Evolutionary conservation across 2,113 vertebrate species (phyloP).

Genomic region (Salvelinus fontinalis): DNA sequence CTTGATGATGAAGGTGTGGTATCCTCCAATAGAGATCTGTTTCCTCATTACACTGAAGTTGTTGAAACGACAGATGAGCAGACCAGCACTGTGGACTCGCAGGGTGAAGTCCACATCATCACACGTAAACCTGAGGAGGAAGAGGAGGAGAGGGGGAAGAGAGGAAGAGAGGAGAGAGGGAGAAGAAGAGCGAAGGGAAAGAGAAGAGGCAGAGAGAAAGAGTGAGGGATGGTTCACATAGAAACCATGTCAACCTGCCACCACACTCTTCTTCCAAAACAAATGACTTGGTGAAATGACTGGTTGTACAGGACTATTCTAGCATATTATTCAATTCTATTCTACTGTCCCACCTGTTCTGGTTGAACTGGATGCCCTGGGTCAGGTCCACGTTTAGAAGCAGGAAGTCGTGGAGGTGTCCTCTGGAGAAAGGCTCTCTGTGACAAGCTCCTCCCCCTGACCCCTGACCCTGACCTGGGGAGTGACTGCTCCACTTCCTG

Average conservation of each 20-base stretch:
- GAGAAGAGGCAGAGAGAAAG: too few relatives aligned
- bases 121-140: slow-evolving; percentile 78
- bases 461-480: slow-evolving; percentile 59
- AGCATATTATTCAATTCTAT: too few relatives aligned
- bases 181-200: too few relatives aligned
- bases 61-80: slow-evolving; percentile 91
- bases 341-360: slow-evolving; percentile 68
- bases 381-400: slow-evolving; percentile 93
- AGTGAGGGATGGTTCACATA: too few relatives aligned
- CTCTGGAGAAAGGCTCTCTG: slow-evolving; percentile 87
- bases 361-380: slow-evolving; percentile 92
- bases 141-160: too few relatives aligned
- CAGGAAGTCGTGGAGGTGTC: slow-evolving; percentile 92
- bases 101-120: slow-evolving; percentile 95
- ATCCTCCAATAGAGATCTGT: slow-evolving; percentile 93
- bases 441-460: slow-evolving; percentile 30
- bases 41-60: slow-evolving; percentile 97
- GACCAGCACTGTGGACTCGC: slow-evolving; percentile 87
- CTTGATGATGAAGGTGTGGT: slow-evolving; percentile 89
- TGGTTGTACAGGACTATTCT: too few relatives aligned
- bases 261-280: too few relatives aligned
- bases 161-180: too few relatives aligned
- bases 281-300: too few relatives aligned
- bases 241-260: too few relatives aligned
- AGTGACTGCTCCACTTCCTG: slow-evolving; percentile 92